Conservation (phyloP, 2,113 vertebrate genomes). For the Siniperca chuatsi region DNA sequence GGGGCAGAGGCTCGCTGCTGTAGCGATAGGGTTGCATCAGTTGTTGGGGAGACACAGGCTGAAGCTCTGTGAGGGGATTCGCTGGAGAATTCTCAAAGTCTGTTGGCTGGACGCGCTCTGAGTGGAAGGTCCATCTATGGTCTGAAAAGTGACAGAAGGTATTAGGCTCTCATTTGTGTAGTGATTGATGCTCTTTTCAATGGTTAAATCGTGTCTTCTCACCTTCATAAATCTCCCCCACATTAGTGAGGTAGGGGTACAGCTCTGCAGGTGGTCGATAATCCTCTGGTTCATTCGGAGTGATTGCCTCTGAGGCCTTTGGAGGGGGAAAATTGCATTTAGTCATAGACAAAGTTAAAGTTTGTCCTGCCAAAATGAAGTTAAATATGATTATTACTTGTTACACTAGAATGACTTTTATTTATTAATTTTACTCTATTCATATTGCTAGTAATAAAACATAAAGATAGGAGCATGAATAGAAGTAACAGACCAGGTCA, state of each 20-base stretch:
- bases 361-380: not conserved
- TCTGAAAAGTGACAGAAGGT: constrained; percentile 52
- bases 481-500: not conserved
- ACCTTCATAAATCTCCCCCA: constrained; percentile 78
- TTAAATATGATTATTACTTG: not conserved
- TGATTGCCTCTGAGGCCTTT: constrained; percentile 67
- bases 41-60: constrained; percentile 74
- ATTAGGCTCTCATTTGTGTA: not conserved
- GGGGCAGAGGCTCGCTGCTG: constrained; percentile 59
- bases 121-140: constrained; percentile 70
- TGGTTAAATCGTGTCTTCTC: constrained; percentile 20
- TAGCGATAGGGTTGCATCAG: constrained; percentile 67
- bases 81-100: constrained; percentile 69
- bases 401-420: not conserved
- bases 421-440: not conserved
- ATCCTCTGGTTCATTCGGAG: constrained; percentile 61
- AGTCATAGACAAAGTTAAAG: constrained; percentile 7
- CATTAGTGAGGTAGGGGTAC: constrained; percentile 70
- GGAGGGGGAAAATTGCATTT: not conserved
- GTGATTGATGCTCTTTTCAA: not conserved
- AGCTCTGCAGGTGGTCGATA: constrained; percentile 72
- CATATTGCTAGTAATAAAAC: not conserved
- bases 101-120: constrained; percentile 62
- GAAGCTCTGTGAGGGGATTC: constrained; percentile 75
- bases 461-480: not conserved